phyloP scores from a whole-genome alignment of 2,797 vertebrate genomes.

The Enteromius viviparus region DNA sequence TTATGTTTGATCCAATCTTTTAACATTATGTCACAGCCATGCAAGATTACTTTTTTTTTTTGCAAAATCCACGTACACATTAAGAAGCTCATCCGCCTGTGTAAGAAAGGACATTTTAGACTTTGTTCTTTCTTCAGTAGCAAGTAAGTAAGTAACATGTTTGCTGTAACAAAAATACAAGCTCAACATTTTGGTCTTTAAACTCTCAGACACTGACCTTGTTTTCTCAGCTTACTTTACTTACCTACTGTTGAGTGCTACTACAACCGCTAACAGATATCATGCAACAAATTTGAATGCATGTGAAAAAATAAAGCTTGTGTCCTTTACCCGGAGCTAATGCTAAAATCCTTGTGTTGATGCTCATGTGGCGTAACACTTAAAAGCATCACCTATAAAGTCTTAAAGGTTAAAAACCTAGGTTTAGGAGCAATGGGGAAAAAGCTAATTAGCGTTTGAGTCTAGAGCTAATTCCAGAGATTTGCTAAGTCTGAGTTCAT shows the following conservation, averaged over 20 bases:
- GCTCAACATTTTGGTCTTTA: not conserved
- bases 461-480: not conserved
- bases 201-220: not conserved
- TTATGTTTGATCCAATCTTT: not conserved
- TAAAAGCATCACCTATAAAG: conserved; percentile 5
- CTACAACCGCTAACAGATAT: not conserved
- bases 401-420: conserved; percentile 7
- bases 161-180: not conserved
- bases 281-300: not conserved
- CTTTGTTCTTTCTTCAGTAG: not conserved
- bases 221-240: not conserved
- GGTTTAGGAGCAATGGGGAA: not conserved
- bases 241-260: not conserved
- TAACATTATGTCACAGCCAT: not conserved
- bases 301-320: not conserved
- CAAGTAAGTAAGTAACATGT: not conserved
- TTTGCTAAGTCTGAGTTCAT: not conserved
- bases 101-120: not conserved
- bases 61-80: too few relatives aligned
- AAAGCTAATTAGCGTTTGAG: conserved; percentile 2
- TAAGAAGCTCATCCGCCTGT: not conserved
- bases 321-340: not conserved
- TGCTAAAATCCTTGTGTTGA: not conserved
- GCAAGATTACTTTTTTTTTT: not conserved
- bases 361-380: not conserved